Conservation (phyloP, 2,797 vertebrate species). For the Picus viridis region DNA sequence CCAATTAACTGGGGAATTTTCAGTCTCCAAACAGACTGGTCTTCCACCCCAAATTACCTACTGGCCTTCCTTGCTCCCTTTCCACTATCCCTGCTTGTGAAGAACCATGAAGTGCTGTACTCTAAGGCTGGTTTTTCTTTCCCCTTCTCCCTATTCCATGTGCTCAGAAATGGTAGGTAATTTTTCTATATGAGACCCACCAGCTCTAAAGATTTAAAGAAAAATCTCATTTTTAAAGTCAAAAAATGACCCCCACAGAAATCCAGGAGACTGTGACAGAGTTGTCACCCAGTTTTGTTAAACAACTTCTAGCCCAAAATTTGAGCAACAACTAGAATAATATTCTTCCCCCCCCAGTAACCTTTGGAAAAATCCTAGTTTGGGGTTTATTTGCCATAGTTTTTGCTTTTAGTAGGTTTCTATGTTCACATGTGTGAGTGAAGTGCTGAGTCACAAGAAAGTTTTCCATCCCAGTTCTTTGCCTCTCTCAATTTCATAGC, state of each 20-base stretch:
- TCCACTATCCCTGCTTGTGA: neutral
- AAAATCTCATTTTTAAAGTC: neutral
- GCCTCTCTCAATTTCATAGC: neutral
- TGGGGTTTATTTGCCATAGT: neutral
- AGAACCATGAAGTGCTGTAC: neutral
- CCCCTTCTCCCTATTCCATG: rapidly evolving
- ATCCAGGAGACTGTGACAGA: neutral
- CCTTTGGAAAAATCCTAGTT: neutral
- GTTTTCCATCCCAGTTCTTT: neutral
- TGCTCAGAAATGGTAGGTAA: neutral
- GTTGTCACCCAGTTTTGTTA: neutral
- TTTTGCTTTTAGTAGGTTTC: constrained; percentile 11
- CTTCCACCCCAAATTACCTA: neutral
- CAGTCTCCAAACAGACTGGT: neutral
- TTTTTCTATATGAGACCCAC: neutral
- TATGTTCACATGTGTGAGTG: neutral
- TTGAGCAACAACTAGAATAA: neutral
- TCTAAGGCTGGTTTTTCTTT: neutral
- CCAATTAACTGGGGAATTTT: neutral
- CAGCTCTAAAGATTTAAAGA: neutral
- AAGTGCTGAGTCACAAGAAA: constrained; percentile 62
- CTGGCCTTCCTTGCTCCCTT: neutral
- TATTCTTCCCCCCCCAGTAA: neutral
- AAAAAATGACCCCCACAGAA: neutral
- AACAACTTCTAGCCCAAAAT: neutral